Percentiles rank a stretch among this genome's conserved stretches.
These are phyloP conservation scores for Clupea harengus DNA, from an alignment of 2,113 vertebrate genomes.

Conservation along the genomic window DNA sequence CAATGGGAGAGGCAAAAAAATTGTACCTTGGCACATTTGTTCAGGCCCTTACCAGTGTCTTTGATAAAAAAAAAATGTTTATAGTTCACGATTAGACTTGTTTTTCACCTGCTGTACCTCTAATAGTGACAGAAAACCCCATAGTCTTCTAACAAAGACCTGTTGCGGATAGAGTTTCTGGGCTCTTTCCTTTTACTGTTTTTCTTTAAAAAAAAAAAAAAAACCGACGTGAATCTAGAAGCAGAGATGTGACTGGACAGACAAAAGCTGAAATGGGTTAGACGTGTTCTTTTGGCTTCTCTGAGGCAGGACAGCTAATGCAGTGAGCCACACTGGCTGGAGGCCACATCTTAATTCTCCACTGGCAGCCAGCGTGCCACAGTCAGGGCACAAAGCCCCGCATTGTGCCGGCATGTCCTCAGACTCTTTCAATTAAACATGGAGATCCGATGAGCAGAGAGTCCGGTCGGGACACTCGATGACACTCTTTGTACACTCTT, in stretches of 20 bases:
- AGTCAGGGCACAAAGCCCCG: constrained; percentile 79
- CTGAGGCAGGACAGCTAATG: constrained; percentile 63
- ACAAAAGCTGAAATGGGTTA: constrained; percentile 14
- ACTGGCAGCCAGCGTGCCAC: constrained; percentile 69
- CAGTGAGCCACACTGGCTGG: constrained; percentile 73
- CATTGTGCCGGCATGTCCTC: constrained; percentile 77
- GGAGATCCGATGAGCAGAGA: constrained; percentile 66
- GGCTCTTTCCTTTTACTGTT: constrained; percentile 40
- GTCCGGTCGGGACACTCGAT: constrained; percentile 50
- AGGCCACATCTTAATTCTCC: constrained; percentile 79
- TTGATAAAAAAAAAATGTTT: no score
- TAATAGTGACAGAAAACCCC: neutral
- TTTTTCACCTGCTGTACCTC: neutral
- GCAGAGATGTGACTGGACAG: neutral
- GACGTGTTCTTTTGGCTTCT: constrained; percentile 55
- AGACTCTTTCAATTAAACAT: constrained; percentile 80
- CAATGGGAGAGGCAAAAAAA: constrained; percentile 29
- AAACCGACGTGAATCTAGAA: neutral
- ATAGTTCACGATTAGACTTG: no score
- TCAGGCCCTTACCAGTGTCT: neutral
- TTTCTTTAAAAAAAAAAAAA: neutral
- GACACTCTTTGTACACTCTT: constrained; percentile 48
- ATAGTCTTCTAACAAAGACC: constrained; percentile 11
- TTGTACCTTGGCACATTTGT: neutral
- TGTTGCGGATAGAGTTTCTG: constrained; percentile 10